Percentiles rank a stretch among this genome's conserved stretches.
phyloP scores from a whole-genome alignment of 2,113 vertebrate genomes.

The Ranitomeya variabilis region DNA sequence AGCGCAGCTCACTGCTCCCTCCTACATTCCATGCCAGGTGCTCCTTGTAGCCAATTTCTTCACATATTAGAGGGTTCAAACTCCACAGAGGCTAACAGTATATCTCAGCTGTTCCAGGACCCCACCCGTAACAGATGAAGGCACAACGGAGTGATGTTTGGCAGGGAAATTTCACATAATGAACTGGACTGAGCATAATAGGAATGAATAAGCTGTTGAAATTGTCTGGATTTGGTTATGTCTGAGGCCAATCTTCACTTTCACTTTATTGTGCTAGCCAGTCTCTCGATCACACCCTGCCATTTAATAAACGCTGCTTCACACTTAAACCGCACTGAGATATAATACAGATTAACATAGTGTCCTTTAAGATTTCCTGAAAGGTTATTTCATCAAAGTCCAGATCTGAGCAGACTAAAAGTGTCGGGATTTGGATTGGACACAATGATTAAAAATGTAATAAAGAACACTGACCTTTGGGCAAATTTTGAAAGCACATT shows the following conservation, averaged over 20 bases:
- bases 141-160: constrained; percentile 43
- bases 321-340: constrained; percentile 16
- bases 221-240: constrained; percentile 45
- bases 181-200: constrained; percentile 38
- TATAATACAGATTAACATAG: not conserved
- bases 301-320: not conserved
- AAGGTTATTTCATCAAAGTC: not conserved
- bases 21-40: not conserved
- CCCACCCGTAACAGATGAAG: constrained; percentile 39
- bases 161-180: constrained; percentile 36
- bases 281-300: constrained; percentile 27
- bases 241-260: constrained; percentile 34
- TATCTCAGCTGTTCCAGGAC: constrained; percentile 34
- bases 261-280: constrained; percentile 41
- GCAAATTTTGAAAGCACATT: not conserved
- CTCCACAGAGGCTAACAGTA: constrained; percentile 26
- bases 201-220: constrained; percentile 47
- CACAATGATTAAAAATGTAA: not conserved
- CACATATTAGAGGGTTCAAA: not conserved
- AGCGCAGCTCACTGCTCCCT: not conserved
- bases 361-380: not conserved
- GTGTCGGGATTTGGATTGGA: not conserved
- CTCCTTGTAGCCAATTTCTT: not conserved
- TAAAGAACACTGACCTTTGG: not conserved
- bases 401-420: not conserved